phyloP scores from a whole-genome alignment of 2,797 vertebrate species.

The Mormyrops boulengeri region DNA sequence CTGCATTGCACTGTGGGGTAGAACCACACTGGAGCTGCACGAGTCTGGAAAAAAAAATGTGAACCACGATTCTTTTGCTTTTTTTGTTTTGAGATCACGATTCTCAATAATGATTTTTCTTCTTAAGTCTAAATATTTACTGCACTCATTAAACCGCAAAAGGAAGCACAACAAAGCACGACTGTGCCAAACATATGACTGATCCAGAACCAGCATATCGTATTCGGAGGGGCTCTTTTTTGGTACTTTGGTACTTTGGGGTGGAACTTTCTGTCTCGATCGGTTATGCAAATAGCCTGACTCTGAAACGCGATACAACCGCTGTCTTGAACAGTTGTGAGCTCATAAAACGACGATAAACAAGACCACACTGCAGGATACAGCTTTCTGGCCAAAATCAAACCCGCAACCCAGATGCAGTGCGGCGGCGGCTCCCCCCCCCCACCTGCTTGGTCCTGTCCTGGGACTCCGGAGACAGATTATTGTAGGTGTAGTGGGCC shows the following conservation, averaged over 20 bases:
- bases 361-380: background rate
- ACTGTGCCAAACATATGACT: background rate
- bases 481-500: constrained; percentile 95
- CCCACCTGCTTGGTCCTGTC: constrained; percentile 88
- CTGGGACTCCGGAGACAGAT: constrained; percentile 88
- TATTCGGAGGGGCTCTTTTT: no score
- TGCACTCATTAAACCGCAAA: background rate
- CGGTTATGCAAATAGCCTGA: no score
- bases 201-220: background rate
- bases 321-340: background rate
- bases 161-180: background rate
- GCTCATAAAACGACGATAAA: no score
- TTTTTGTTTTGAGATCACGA: background rate
- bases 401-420: background rate
- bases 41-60: background rate
- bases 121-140: background rate
- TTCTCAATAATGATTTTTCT: background rate
- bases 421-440: background rate
- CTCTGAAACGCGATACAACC: no score
- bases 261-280: background rate
- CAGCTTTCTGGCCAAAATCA: background rate
- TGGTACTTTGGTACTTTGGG: background rate
- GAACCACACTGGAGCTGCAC: background rate
- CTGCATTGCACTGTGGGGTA: background rate
- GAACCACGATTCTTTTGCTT: background rate